Base-by-base conservation (phyloP, 2,888 invertebrate genomes). In the Anorthoa munda region DNA sequence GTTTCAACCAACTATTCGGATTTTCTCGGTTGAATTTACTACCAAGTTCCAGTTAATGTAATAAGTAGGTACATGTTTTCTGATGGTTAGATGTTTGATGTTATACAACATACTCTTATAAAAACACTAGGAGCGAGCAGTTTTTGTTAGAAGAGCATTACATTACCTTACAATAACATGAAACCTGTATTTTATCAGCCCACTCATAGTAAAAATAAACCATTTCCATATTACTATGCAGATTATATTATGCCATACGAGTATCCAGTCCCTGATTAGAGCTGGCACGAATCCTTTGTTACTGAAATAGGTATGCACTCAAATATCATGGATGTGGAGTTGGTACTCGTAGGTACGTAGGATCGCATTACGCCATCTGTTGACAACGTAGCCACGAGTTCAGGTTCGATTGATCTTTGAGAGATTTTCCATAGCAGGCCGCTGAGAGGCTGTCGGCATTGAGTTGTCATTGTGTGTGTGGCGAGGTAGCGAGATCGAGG, bases 381-480 rank as follows among this genome's bases (percentile, higher is more conserved):
- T 85, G 71, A 72, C 73, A 82, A 59, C 76, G 76, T 85, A 84
- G 85, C 78, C 78, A 82, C 70, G 70, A 75, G 76, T 83, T 82
- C 79, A 78, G 72, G 74, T 77, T 85, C 85, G 85, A 91, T 91
- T 90, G 90, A 90, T 89, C 88, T 89, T 88, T 78, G 86, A 87
- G 86, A 86, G 84, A 86, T 88, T 88, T 90, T 87, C 83, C 80
- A 84, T 82, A 69, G 82, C 85, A 74, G 80, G 80, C 72, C 81
- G 79, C 81, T 87, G 82, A 87, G 86, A 85, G 83, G 84, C 76
- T 75, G 84, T 69, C 80, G 80, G 81, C 84, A 82, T 86, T 83
- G 85, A 87, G 79, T 84, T 87, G 85, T 86, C 87, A 84, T 89
- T 83, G 81, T 86, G 84, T 84, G 72, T 77, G 78, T 39, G 39